Evolutionary conservation across 2,797 vertebrate genomes (phyloP), one percentile per base, ranked within the genome.

Genomic region (Vireo griseus): DNA sequence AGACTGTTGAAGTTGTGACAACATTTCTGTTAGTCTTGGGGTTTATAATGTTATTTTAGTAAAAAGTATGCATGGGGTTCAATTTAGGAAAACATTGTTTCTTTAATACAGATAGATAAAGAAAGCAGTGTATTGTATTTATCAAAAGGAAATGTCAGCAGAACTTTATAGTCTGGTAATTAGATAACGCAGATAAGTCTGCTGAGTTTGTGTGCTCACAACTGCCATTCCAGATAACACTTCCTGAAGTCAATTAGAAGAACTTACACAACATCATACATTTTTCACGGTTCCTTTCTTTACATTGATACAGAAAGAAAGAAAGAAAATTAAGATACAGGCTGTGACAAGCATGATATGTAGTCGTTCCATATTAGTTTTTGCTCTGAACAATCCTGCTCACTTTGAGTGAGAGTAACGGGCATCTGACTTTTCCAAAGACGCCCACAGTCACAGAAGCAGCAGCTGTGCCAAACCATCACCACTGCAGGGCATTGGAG

Each of bases 131-230:
- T 88, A 82, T 92, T 97, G 87, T 93, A 81, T 96, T 97, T 97
- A 97, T 94, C 96, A 80, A 94, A 96, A 97, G 96, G 96, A 97
- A 97, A 96, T 95, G 96, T 97, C 96, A 97, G 94, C 96, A 97
- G 88, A 97, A 97, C 93, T 97, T 97, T 95, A 96, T 96, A 93
- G 61, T 91, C 86, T 95, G 89, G 93, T 91, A 96, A 96, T 97
- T 96, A 97, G 94, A 97, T 96, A 96, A 97, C 44, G 0, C 37
- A 95, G 95, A 97, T 96, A 96, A 96, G 95, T 95, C 94, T 91
- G 85, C 92, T 75, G 52, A 92, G 90, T 94, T 94, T 96, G 94
- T 94, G 88, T 93, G 94, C 94, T 96, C 89, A 82, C 90, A 96
- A 95, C 94, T 96, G 92, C 89, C 84, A 86, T 91, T 94, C 89